Percentiles rank a stretch among this genome's conserved stretches.
These are phyloP conservation scores for Illadopsis cleaveri DNA, from an alignment of 2,113 vertebrate species.

Conservation along the genomic window DNA sequence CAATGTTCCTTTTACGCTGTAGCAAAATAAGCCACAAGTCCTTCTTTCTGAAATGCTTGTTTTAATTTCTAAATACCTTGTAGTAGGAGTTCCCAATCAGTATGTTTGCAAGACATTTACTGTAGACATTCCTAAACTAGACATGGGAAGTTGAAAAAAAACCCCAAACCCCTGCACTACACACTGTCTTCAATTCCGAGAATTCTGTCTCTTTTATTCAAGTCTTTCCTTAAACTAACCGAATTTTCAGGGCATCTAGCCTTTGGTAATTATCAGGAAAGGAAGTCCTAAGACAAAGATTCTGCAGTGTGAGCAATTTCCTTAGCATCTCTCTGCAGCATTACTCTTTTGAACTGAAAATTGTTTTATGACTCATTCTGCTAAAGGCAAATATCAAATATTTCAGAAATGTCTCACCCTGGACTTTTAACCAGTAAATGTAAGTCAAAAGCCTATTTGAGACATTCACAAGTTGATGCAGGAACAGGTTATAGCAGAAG, in stretches of 20 bases:
- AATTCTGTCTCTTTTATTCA: not conserved
- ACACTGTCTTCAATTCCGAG: not conserved
- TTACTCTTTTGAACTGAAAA: not conserved
- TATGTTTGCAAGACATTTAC: not conserved
- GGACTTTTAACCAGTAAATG: not conserved
- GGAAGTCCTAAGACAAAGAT: not conserved
- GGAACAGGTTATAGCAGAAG: not conserved
- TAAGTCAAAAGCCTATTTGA: not conserved
- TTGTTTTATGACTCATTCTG: not conserved
- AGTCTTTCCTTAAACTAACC: not conserved
- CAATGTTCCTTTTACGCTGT: not conserved
- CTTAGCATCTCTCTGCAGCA: not conserved
- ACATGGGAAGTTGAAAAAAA: not conserved
- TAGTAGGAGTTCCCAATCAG: not conserved
- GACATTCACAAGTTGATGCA: not conserved
- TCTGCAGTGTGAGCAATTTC: not conserved
- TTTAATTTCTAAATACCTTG: not conserved
- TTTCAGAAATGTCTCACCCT: not conserved
- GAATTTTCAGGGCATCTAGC: not conserved
- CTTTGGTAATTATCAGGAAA: not conserved
- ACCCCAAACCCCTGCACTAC: accelerated
- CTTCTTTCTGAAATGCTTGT: not conserved
- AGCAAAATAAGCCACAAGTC: not conserved
- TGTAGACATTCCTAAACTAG: not conserved
- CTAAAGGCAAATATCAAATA: not conserved